Evolutionary conservation across 2,888 invertebrate genomes (phyloP), one percentile per base, ranked within the genome.

Genomic region (Tineola bisselliella): DNA sequence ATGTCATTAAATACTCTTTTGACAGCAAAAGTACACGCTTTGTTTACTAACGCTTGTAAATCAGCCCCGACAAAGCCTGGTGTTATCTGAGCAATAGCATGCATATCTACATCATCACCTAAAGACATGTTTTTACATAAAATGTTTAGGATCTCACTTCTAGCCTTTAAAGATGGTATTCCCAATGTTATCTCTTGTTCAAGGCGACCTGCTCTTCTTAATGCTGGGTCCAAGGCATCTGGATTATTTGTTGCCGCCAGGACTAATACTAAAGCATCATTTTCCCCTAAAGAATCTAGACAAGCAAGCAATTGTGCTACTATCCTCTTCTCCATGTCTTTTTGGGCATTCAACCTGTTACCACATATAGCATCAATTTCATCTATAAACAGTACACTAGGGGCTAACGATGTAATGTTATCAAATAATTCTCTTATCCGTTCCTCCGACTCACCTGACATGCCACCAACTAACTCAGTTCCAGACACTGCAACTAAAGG

Each of bases 21-120:
- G 0, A 97, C 93, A 54, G 97, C 97, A 66, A 91, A 90, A 75
- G 95, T 93, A 10, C 95, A 94, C 1, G 98, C 96, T 79, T 97
- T 95, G 64, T 95, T 90, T 0, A 94, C 91, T 61, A 98, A 86
- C 0, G 95, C 92, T 76, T 93, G 90, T 66, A 99, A 84, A 89
- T 99, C 98, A 4, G 96, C 97, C 12, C 98, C 99, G 38, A 98
- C 98, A 87, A 93, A 99, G 0, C 99, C 99, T 0, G 99, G 99
- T 8, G 97, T 97, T 60, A 93, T 88, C 68, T 92, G 91, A 19
- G 97, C 96, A 64, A 99, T 81, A 59, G 87, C 81, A 62, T 89
- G 84, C 70, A 92, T 91, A 74, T 93, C 91, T 66, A 98, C 90
- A 68, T 91, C 90, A 1, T 90, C 81, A 63, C 89, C 86, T 56